Evolutionary conservation across 1,140 invertebrate genomes (phyloP).

Genomic region (Drosophila tristis): DNA sequence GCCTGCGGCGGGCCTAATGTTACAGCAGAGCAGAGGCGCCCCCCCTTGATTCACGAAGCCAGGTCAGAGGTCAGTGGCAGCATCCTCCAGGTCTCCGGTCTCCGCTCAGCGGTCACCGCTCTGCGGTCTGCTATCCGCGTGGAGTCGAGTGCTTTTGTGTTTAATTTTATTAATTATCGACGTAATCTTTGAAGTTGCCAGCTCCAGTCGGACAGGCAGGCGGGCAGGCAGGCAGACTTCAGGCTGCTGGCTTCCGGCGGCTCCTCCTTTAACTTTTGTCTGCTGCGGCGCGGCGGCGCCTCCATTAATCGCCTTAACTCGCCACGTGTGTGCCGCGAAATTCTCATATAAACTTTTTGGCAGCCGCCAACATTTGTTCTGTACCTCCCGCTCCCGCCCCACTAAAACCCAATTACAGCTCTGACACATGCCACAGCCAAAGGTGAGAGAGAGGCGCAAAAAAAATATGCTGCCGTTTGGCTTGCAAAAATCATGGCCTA

Average conservation of each 20-base stretch:
- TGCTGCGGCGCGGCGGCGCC: slow-evolving; percentile 24
- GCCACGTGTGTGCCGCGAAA: slow-evolving; percentile 20
- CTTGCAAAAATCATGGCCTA: slow-evolving; percentile 6
- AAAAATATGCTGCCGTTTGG: neutral
- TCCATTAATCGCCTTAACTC: slow-evolving; percentile 67
- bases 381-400: slow-evolving; percentile 16
- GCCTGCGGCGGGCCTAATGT: slow-evolving; percentile 63
- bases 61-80: slow-evolving; percentile 1
- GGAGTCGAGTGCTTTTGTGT: slow-evolving; percentile 70
- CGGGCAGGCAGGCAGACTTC: slow-evolving; percentile 7
- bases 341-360: slow-evolving; percentile 5
- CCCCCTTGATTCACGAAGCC: neutral
- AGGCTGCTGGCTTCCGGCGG: slow-evolving; percentile 5
- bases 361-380: neutral
- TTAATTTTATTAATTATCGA: slow-evolving; percentile 81
- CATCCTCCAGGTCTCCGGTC: neutral
- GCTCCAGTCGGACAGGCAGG: slow-evolving; percentile 1
- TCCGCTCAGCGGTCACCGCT: slow-evolving; percentile 36
- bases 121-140: neutral
- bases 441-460: slow-evolving; percentile 7
- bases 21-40: slow-evolving; percentile 1
- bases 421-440: slow-evolving; percentile 13
- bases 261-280: slow-evolving; percentile 23
- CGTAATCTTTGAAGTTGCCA: slow-evolving; percentile 76
- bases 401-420: slow-evolving; percentile 32